phyloP scores from a whole-genome alignment of 2,113 vertebrate genomes.

The Trematocara zebra region DNA sequence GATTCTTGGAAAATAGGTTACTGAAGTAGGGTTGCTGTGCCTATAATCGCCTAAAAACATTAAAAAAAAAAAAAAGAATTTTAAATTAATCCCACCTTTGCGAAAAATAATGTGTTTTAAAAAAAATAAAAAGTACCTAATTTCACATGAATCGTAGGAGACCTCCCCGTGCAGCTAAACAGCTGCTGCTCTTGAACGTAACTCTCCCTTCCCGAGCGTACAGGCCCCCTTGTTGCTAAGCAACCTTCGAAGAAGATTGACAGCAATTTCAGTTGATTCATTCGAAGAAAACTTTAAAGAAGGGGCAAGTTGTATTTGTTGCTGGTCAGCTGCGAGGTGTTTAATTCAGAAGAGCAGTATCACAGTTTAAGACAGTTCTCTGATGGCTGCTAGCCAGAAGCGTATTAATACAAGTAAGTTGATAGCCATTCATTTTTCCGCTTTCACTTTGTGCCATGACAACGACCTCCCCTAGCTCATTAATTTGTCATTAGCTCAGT shows the following conservation, averaged over 20 bases:
- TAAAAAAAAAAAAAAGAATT: neutral
- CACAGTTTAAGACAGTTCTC: neutral
- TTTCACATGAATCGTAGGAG: neutral
- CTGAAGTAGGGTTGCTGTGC: neutral
- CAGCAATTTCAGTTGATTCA: conserved; percentile 23
- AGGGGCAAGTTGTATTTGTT: neutral
- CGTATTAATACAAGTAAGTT: conserved; percentile 27
- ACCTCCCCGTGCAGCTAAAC: neutral
- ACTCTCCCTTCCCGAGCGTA: neutral
- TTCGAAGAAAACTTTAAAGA: conserved; percentile 5
- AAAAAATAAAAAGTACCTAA: neutral
- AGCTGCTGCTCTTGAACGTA: conserved; percentile 43
- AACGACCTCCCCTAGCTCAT: conserved; percentile 55
- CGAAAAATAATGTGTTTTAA: neutral
- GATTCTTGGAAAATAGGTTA: neutral
- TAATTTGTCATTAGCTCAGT: conserved; percentile 47
- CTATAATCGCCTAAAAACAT: neutral
- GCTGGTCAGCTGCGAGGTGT: neutral
- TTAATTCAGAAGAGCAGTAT: neutral
- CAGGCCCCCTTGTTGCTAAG: conserved; percentile 56
- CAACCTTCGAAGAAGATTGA: conserved; percentile 55
- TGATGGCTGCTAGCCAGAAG: neutral
- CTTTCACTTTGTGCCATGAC: conserved; percentile 62
- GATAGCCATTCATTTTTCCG: conserved; percentile 30
- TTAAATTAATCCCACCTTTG: neutral